Evolutionary conservation across 2,113 vertebrate species (phyloP).

Genomic region (Lanius collurio): DNA sequence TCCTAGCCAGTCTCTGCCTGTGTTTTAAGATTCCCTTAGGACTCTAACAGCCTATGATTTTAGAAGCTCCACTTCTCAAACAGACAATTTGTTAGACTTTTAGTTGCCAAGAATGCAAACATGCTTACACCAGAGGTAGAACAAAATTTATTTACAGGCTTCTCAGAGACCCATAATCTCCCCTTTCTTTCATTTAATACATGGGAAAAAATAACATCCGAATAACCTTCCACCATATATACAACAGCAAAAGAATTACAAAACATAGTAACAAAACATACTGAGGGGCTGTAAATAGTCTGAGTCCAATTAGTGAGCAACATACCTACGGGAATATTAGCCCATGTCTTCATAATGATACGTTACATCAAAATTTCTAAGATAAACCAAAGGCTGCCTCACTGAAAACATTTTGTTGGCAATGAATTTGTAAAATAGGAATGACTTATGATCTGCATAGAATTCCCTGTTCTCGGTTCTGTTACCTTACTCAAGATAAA

Average conservation of each 20-base stretch:
- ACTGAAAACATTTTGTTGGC: neutral
- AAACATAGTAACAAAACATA: neutral
- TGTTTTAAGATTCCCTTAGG: conserved; percentile 48
- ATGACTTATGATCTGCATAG: neutral
- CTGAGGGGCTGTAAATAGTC: neutral
- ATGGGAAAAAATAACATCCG: neutral
- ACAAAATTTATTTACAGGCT: neutral
- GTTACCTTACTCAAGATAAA: neutral
- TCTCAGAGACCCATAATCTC: neutral
- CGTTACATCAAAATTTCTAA: neutral
- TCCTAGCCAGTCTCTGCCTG: neutral
- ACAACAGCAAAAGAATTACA: neutral
- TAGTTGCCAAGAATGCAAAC: neutral
- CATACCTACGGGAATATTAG: neutral
- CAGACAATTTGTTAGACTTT: neutral
- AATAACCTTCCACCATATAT: neutral
- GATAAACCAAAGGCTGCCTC: neutral
- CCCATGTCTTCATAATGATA: neutral
- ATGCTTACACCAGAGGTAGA: neutral
- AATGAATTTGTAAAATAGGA: neutral
- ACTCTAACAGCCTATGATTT: neutral
- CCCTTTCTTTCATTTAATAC: neutral
- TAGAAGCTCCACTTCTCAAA: conserved; percentile 2
- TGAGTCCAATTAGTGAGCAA: neutral
- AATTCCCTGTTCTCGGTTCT: neutral